Evolutionary conservation across 2,113 vertebrate genomes (phyloP).

Genomic region (Panthera leo): DNA sequence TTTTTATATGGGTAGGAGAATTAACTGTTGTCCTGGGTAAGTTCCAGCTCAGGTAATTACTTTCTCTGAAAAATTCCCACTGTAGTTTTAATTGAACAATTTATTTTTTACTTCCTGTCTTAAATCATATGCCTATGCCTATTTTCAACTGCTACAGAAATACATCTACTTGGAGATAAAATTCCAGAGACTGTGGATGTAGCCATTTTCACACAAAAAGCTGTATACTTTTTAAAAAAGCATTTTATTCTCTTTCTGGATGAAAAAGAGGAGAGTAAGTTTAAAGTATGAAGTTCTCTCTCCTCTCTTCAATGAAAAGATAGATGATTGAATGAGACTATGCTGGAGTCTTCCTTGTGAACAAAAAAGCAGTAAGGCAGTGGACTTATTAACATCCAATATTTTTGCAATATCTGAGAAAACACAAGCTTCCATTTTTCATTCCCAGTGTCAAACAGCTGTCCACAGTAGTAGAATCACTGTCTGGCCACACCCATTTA

Average conservation of each 20-base stretch:
- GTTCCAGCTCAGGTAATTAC: constrained; percentile 60
- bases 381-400: background rate
- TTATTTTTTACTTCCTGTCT: constrained; percentile 21
- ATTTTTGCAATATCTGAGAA: background rate
- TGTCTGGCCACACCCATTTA: background rate
- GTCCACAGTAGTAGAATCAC: background rate
- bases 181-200: background rate
- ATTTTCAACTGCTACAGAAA: constrained; percentile 20
- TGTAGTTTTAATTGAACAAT: constrained; percentile 67
- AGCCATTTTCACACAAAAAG: constrained; percentile 16
- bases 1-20: background rate
- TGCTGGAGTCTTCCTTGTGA: background rate
- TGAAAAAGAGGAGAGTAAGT: background rate
- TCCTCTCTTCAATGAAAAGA: background rate
- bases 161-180: background rate
- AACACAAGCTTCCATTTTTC: background rate
- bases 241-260: background rate
- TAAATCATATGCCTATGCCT: background rate
- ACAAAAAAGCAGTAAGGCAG: background rate
- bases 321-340: background rate
- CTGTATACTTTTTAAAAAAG: background rate
- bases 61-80: background rate
- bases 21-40: constrained; percentile 24
- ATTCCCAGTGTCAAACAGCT: background rate
- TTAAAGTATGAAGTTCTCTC: background rate